phyloP scores from a whole-genome alignment of 2,888 invertebrate species.

The Conistra vaccinii region DNA sequence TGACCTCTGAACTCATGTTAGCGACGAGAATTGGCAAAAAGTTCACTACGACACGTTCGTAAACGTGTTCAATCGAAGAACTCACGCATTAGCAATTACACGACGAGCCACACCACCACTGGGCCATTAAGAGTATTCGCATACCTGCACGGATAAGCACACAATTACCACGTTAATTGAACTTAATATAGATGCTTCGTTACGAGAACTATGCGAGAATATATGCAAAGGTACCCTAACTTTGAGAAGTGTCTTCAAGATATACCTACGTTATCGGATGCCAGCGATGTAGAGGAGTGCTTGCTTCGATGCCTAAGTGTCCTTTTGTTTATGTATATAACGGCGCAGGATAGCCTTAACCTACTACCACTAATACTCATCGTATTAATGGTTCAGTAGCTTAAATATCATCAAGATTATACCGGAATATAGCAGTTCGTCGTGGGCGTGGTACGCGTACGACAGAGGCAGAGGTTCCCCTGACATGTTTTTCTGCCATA shows the following conservation, averaged over 20 bases:
- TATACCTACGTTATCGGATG: neutral
- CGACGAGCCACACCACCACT: conserved; percentile 27
- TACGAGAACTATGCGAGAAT: conserved; percentile 15
- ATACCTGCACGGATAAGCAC: conserved; percentile 30
- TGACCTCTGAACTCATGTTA: conserved; percentile 48
- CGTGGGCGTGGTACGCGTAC: too few species aligned
- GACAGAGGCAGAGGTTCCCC: too few species aligned
- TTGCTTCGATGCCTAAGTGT: neutral
- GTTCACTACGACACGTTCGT: conserved; percentile 42
- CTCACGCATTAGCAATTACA: conserved; percentile 55
- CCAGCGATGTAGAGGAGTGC: neutral
- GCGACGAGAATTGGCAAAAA: conserved; percentile 57
- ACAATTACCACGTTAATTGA: conserved; percentile 17
- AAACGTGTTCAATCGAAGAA: conserved; percentile 38
- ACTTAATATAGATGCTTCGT: conserved; percentile 9
- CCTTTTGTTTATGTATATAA: neutral
- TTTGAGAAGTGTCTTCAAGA: neutral
- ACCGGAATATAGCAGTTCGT: too few species aligned
- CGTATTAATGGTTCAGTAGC: too few species aligned
- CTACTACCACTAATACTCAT: too few species aligned
- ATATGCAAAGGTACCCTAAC: neutral
- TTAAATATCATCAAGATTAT: too few species aligned
- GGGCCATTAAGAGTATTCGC: conserved; percentile 36
- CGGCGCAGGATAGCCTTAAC: too few species aligned
- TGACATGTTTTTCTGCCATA: too few species aligned